phyloP scores from a whole-genome alignment of 1,140 invertebrate genomes.

The Ctenoplectra terminalis region DNA sequence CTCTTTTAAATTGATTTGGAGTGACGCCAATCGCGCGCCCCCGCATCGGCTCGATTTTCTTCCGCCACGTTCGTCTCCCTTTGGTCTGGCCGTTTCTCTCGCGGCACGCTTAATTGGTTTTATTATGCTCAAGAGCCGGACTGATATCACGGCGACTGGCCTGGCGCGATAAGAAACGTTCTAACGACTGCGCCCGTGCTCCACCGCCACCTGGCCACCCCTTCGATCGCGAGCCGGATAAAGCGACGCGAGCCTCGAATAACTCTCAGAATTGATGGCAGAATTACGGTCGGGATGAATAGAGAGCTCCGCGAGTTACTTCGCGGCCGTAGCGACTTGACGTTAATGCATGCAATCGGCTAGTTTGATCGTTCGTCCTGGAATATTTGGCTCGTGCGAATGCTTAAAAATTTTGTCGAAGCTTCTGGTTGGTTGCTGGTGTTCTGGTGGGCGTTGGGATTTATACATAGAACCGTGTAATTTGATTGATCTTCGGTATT shows the following conservation, averaged over 20 bases:
- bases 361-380: not conserved
- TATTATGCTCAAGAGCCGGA: constrained; percentile 71
- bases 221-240: constrained; percentile 51
- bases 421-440: not conserved
- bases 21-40: constrained; percentile 73
- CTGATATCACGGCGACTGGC: constrained; percentile 62
- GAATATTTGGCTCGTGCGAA: not conserved
- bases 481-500: not conserved
- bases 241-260: constrained; percentile 50
- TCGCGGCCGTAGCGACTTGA: constrained; percentile 10
- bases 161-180: constrained; percentile 61
- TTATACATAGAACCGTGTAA: not conserved
- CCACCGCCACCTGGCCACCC: constrained; percentile 21
- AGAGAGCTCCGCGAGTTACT: constrained; percentile 41
- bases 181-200: constrained; percentile 38
- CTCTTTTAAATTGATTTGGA: constrained; percentile 82
- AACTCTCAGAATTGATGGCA: constrained; percentile 58
- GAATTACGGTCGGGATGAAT: constrained; percentile 58
- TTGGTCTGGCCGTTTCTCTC: constrained; percentile 48
- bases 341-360: constrained; percentile 49
- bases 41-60: constrained; percentile 67
- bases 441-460: not conserved
- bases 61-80: constrained; percentile 53
- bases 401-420: not conserved
- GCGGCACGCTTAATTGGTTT: constrained; percentile 76